phyloP scores from a whole-genome alignment of 2,888 invertebrate genomes.

The Andrena fulva region DNA sequence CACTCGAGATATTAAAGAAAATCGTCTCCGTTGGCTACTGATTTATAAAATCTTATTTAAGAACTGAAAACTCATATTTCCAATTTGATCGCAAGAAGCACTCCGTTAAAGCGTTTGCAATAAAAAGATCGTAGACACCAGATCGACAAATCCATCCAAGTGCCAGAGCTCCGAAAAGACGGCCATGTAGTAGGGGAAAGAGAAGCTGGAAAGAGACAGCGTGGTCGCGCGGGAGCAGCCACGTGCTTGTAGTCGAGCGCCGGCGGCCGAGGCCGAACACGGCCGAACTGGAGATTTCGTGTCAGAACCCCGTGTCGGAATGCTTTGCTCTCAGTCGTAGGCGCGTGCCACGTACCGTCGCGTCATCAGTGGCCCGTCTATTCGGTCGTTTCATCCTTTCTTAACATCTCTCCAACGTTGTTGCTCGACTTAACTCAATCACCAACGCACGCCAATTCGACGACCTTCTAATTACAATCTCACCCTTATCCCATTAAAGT shows the following conservation, averaged over 20 bases:
- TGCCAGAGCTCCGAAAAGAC: neutral
- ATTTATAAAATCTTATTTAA: no score
- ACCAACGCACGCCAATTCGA: neutral
- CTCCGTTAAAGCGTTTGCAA: no score
- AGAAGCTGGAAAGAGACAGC: conserved; percentile 39
- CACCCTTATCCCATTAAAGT: no score
- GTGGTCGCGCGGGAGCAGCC: conserved; percentile 65
- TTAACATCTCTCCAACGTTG: conserved; percentile 9
- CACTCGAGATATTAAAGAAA: no score
- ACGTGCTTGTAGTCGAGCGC: conserved; percentile 75
- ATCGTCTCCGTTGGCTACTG: no score
- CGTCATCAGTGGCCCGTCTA: conserved; percentile 20
- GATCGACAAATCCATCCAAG: neutral
- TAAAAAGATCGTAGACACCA: neutral
- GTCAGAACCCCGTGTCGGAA: conserved; percentile 77
- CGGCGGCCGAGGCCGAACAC: conserved; percentile 66
- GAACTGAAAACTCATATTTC: no score
- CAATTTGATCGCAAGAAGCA: no score
- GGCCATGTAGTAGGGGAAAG: neutral
- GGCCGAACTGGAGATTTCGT: conserved; percentile 75
- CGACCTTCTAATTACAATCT: no score
- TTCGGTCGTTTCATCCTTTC: neutral
- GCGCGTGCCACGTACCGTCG: conserved; percentile 77
- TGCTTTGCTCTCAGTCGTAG: conserved; percentile 79
- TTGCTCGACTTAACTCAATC: no score